Evolutionary conservation across 37 sponge, comb jelly and placozoan species (phyloP), one percentile per base, ranked within the genome.

Genomic region (Lycopodina hypogea): DNA sequence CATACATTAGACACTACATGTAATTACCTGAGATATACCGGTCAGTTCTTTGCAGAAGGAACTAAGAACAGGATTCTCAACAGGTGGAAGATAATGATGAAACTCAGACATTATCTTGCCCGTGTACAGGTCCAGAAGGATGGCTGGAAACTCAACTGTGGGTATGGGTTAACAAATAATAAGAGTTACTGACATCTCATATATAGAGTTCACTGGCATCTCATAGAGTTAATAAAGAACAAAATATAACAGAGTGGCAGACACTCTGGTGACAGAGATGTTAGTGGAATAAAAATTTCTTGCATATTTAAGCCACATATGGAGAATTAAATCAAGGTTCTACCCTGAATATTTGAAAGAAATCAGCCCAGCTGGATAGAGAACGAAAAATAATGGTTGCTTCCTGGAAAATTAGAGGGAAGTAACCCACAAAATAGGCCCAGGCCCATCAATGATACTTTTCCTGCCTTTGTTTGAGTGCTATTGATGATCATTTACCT

Each of bases 61-160:
- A 42, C 89, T 87, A 65, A 94, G 83, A 0, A 32, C 56, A 14
- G 95, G 85, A 45, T 65, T 29, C 67, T 91, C 89, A 50, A 33
- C 51, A 9, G 95, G 95, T 58, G 74, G 72, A 29, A 94, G 89
- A 77, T 90, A 94, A 11, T 91, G 84, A 35, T 90, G 95, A 58
- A 94, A 94, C 55, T 78, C 79, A 0, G 32, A 56, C 57, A 77
- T 86, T 17, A 94, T 56, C 23, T 81, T 79, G 24, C 92, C 92
- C 40, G 80, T 85, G 0, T 4, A 9, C 32, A 83, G 33, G 66
- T 88, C 71, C 51, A 94, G 50, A 62, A 94, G 65, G 8, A 94
- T 89, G 29, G 95, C 92, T 23, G 95, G 95, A 58, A 94, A 94
- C 69, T 94, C 95, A 74, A 94, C 92, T 91, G 84, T 14, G 34